Evolutionary conservation across 2,113 vertebrate genomes (phyloP).

Genomic region (Gymnorhina tibicen): DNA sequence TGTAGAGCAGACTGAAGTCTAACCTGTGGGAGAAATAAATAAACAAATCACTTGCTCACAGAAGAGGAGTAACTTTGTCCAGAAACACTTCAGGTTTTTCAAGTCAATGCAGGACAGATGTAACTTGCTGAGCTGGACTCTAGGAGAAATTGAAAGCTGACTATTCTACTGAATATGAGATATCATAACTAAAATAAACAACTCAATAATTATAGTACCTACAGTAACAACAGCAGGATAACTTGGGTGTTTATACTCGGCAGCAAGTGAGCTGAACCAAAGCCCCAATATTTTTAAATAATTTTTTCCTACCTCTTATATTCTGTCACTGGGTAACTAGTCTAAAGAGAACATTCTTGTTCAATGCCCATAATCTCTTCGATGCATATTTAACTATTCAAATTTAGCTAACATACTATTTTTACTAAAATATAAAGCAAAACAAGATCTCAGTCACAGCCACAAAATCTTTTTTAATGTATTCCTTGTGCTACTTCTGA

Average conservation of each 20-base stretch:
- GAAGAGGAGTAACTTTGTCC: background rate
- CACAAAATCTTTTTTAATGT: conserved; percentile 97
- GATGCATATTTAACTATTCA: conserved; percentile 45
- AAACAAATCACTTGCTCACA: background rate
- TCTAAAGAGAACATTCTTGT: conserved; percentile 23
- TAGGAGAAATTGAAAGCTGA: conserved; percentile 6
- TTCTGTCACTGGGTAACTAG: conserved; percentile 22
- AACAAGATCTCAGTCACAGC: conserved; percentile 88
- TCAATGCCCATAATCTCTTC: conserved; percentile 42
- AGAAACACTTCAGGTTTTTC: background rate
- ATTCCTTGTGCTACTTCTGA: conserved; percentile 99
- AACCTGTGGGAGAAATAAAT: background rate
- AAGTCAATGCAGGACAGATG: background rate
- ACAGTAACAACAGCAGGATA: conserved; percentile 36
- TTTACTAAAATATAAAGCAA: conserved; percentile 80
- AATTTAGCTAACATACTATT: conserved; percentile 70
- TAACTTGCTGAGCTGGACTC: background rate
- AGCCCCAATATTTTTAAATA: conserved; percentile 2
- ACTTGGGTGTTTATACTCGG: conserved; percentile 18
- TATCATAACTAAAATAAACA: conserved; percentile 56
- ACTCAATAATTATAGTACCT: conserved; percentile 44
- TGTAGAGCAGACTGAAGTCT: background rate
- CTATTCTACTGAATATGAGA: conserved; percentile 51
- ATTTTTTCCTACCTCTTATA: background rate
- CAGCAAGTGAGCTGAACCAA: conserved; percentile 33